Percentiles rank a stretch among this genome's conserved stretches.
These are phyloP conservation scores for Metellina segmentata DNA, from an alignment of 2,888 invertebrate species.

Conservation along the genomic window DNA sequence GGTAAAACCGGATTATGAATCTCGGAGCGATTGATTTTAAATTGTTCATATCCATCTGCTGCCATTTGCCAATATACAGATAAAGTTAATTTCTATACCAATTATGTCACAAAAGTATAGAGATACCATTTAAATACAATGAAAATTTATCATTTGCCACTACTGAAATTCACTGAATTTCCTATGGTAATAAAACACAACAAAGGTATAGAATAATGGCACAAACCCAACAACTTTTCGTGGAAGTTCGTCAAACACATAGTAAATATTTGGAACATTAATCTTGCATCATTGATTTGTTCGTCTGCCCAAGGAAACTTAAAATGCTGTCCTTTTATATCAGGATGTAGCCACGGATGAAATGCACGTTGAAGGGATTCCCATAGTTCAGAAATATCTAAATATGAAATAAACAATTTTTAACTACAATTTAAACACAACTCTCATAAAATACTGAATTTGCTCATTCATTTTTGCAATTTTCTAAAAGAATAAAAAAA, in stretches of 20 bases:
- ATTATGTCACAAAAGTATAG: too few relatives aligned
- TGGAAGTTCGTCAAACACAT: constrained; percentile 57
- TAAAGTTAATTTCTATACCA: too few relatives aligned
- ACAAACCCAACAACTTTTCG: constrained; percentile 43
- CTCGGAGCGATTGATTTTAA: too few relatives aligned
- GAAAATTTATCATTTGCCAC: too few relatives aligned
- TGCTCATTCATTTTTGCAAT: too few relatives aligned
- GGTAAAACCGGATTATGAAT: too few relatives aligned
- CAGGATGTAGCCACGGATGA: constrained; percentile 65
- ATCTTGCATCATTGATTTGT: constrained; percentile 33
- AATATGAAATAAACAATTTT: not conserved
- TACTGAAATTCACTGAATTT: too few relatives aligned
- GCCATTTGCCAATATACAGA: too few relatives aligned
- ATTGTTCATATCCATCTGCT: too few relatives aligned
- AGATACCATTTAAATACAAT: too few relatives aligned
- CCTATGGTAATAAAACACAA: not conserved
- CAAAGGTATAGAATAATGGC: not conserved
- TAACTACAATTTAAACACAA: not conserved
- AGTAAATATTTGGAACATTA: constrained; percentile 54
- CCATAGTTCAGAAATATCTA: constrained; percentile 45
- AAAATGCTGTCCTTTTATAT: not conserved
- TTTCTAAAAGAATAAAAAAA: too few relatives aligned
- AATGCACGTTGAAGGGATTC: constrained; percentile 25
- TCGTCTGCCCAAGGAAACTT: constrained; percentile 62
- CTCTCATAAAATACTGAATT: not conserved